A percentile compares a stretch with the other conserved stretches of the same genome.
phyloP scores from a whole-genome alignment of 2,113 vertebrate genomes.

The Tursiops truncatus region DNA sequence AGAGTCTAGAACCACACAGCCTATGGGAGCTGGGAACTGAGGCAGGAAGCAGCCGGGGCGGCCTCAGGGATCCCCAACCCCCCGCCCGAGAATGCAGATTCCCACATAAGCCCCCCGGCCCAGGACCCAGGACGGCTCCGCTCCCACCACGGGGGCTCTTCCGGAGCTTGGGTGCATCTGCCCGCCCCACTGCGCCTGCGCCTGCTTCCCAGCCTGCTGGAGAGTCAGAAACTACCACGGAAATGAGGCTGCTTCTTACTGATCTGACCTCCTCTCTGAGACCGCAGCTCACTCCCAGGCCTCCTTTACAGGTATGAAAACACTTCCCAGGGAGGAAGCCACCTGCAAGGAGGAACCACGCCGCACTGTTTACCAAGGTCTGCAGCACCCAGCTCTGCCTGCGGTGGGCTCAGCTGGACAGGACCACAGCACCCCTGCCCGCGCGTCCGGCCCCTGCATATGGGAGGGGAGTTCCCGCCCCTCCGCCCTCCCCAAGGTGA shows the following conservation, averaged over 20 bases:
- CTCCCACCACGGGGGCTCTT: background rate
- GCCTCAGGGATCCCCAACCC: accelerated
- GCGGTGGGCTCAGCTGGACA: background rate
- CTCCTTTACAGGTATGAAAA: accelerated
- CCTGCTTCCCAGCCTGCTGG: background rate
- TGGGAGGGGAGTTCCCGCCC: background rate
- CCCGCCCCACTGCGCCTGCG: accelerated
- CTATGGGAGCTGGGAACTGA: background rate
- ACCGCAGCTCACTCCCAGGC: background rate
- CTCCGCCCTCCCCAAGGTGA: accelerated
- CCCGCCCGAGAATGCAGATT: background rate
- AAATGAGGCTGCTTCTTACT: accelerated
- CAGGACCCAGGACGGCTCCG: no score
- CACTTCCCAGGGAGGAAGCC: accelerated
- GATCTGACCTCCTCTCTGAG: background rate
- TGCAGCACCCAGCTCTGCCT: background rate
- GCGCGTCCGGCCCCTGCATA: accelerated
- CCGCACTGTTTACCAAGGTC: background rate
- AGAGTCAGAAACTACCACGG: background rate
- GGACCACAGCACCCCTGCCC: background rate
- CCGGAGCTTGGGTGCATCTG: accelerated
- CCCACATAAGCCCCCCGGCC: background rate
- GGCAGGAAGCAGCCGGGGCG: accelerated
- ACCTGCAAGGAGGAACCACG: accelerated
- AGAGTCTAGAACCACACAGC: background rate